Base-by-base conservation (phyloP, 2,113 vertebrate species). In the Vidua chalybeata region DNA sequence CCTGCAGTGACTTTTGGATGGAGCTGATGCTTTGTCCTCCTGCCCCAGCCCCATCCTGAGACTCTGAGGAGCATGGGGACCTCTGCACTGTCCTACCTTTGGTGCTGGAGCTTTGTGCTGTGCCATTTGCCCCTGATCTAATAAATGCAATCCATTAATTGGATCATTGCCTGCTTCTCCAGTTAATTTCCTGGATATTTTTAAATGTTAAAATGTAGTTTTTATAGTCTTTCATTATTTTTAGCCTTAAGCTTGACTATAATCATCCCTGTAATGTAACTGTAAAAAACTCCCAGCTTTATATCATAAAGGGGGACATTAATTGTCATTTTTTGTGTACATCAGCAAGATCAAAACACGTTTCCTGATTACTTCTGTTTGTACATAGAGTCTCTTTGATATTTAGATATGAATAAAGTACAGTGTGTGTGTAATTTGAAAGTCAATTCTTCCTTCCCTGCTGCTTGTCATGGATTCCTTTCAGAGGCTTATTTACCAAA, bases 171-270 rank as follows among this genome's bases (percentile, higher is more conserved):
- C 94, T 31, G 77, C 91, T 90, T 51, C 94, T 91, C 79, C 90
- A 96, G 91, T 94, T 96, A 97, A 97, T 97, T 97, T 97, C 93
- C 96, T 96, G 94, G 93, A 35, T 96, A 96, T 97, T 97, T 97
- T 97, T 97, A 97, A 97, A 96, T 96, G 96, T 93, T 97, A 91
- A 92, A 94, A 78, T 80, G 89, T 83, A 91, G 95, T 91, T 96
- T 96, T 97, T 96, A 97, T 95, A 88, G 95, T 83, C 85, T 92
- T 97, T 83, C 95, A 95, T 96, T 95, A 94, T 90, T 95, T 92
- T 94, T 94, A 91, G 93, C 95, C 96, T 89, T 95, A 92, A 97
- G 96, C 95, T 85, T 72, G 68, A 37, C 94, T 96, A n/a, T 95
- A 94, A 96, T 94, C 6, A 4, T 83, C 89, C 90, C 92, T 92